phyloP scores from a whole-genome alignment of 2,888 invertebrate genomes.

The Meta bourneti region DNA sequence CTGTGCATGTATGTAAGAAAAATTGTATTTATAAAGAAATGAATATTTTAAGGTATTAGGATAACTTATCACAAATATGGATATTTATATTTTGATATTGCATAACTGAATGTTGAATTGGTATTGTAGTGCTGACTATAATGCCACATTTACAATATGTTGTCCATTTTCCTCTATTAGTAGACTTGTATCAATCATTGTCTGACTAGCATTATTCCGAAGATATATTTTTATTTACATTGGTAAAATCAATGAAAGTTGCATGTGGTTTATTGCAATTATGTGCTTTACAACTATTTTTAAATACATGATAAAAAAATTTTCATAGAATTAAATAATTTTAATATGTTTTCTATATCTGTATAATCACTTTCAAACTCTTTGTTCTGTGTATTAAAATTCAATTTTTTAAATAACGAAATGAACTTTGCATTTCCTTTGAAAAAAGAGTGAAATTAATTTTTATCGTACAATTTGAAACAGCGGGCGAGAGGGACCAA shows the following conservation, averaged over 20 bases:
- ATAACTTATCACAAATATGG: too few relatives aligned
- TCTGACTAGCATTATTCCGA: not conserved
- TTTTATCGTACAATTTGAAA: constrained; percentile 13
- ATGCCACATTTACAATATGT: not conserved
- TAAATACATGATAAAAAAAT: not conserved
- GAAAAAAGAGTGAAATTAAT: not conserved
- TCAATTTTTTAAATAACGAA: too few relatives aligned
- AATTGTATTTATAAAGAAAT: not conserved
- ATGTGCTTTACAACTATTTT: not conserved
- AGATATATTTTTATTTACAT: not conserved
- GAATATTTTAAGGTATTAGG: too few relatives aligned
- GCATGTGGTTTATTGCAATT: not conserved
- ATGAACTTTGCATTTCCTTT: too few relatives aligned
- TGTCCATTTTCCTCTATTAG: not conserved
- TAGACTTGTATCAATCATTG: too few relatives aligned
- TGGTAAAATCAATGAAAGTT: not conserved
- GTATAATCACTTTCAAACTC: not conserved
- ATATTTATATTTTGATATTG: too few relatives aligned
- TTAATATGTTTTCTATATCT: not conserved
- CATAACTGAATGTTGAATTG: not conserved
- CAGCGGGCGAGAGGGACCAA: constrained; percentile 68
- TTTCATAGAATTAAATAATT: too few relatives aligned
- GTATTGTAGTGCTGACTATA: not conserved
- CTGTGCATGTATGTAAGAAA: not conserved
- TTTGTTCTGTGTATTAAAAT: not conserved